Evolutionary conservation across 2,113 vertebrate species (phyloP).

Genomic region (Gnathonemus echidnorhynchus): DNA sequence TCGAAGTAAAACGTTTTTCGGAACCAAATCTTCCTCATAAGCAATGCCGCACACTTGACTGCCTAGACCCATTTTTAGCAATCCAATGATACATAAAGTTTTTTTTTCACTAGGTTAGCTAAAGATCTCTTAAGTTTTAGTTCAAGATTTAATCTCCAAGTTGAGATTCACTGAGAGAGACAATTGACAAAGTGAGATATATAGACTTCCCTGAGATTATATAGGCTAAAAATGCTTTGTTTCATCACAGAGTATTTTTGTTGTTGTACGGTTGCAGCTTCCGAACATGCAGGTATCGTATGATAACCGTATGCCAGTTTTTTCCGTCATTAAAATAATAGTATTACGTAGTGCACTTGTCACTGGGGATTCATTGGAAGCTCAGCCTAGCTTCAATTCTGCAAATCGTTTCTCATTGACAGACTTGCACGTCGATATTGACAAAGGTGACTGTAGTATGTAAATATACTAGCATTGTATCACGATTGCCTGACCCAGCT

Average conservation of each 20-base stretch:
- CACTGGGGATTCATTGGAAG: neutral
- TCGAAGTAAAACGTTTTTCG: neutral
- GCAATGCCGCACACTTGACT: neutral
- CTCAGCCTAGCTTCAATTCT: neutral
- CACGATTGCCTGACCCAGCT: neutral
- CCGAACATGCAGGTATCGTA: neutral
- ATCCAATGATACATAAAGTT: too few relatives aligned
- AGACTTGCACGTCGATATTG: neutral
- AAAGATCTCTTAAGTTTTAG: neutral
- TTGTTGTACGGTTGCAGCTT: neutral
- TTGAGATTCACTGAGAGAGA: neutral
- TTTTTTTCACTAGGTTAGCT: neutral
- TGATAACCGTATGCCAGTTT: neutral
- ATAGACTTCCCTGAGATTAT: neutral
- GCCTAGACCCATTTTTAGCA: neutral
- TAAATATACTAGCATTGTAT: neutral
- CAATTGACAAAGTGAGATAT: neutral
- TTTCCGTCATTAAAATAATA: neutral
- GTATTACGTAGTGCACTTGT: neutral
- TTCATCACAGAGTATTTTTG: neutral
- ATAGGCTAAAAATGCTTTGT: neutral
- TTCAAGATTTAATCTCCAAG: neutral
- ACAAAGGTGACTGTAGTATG: neutral
- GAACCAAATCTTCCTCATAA: neutral
- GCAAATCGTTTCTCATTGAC: neutral